phyloP scores from a whole-genome alignment of 2,113 vertebrate genomes.

The Mobula birostris region DNA sequence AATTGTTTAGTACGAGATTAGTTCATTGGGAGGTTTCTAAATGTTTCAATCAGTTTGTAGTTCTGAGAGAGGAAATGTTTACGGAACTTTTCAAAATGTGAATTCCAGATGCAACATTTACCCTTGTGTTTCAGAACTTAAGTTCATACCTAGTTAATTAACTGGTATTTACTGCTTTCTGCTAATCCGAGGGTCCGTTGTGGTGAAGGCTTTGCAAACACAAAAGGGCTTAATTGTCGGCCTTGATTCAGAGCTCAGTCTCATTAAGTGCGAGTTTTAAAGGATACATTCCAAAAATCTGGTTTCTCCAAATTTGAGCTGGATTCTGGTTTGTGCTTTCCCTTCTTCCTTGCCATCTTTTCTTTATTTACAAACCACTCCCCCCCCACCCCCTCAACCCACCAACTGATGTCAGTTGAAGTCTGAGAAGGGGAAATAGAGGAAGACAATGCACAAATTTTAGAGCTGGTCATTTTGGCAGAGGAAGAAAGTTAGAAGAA shows the following conservation, averaged over 20 bases:
- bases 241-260: background rate
- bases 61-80: background rate
- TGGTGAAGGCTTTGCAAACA: background rate
- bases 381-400: background rate
- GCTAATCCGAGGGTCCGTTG: background rate
- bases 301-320: background rate
- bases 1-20: background rate
- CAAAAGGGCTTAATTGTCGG: background rate
- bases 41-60: background rate
- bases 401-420: background rate
- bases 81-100: background rate
- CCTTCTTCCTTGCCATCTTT: background rate
- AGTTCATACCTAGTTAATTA: background rate
- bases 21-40: background rate
- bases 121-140: background rate
- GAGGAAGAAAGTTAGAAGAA: background rate
- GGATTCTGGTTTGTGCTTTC: background rate
- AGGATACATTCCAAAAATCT: background rate
- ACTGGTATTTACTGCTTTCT: background rate
- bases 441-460: background rate
- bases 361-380: background rate
- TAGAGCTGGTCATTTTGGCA: background rate
- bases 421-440: background rate
- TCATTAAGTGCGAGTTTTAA: background rate
- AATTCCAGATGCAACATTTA: background rate